Base-by-base conservation (phyloP, 92 coral and sea anemone genomes). In the Siderastrea siderea region DNA sequence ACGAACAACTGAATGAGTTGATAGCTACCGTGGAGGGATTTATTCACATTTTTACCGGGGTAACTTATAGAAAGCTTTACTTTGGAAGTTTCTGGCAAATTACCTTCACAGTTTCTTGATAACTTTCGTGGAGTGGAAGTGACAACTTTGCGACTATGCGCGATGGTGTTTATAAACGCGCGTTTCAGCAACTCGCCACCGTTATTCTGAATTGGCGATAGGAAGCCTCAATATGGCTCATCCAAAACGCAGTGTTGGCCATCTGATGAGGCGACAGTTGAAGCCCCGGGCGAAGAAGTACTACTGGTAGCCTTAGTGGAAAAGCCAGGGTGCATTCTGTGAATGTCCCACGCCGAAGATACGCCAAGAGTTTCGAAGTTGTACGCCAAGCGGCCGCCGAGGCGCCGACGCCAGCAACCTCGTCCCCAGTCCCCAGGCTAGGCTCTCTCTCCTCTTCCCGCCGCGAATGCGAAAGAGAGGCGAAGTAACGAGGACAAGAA, bases 361-460 rank as follows among this genome's bases (percentile, higher is more conserved):
- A 71, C 90, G 16, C 77, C 86, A n/a, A n/a, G n/a, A n/a, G n/a
- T n/a, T n/a, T 65, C 93, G 80, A 26, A 78, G 87, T 46, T 68
- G 51, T 10, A 85, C 77, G 58, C 85, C 78, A 38, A 82, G 85
- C 59, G 78, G 17, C 6, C 65, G 87, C 26, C 84, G 90, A 19
- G 55, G 51, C 54, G 76, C 79, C 44, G 94, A 87, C 2, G 13
- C 53, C 43, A n/a, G n/a, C n/a, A n/a, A n/a, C n/a, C n/a, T n/a
- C n/a, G n/a, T n/a, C n/a, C n/a, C n/a, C n/a, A n/a, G n/a, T n/a
- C n/a, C n/a, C n/a, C n/a, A n/a, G n/a, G n/a, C n/a, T n/a, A n/a
- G n/a, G n/a, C n/a, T n/a, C n/a, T n/a, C n/a, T n/a, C n/a, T n/a
- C n/a, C n/a, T n/a, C n/a, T n/a, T n/a, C n/a, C n/a, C n/a, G n/a